phyloP scores from a whole-genome alignment of 2,797 vertebrate species.

The Hephaestus fuliginosus region DNA sequence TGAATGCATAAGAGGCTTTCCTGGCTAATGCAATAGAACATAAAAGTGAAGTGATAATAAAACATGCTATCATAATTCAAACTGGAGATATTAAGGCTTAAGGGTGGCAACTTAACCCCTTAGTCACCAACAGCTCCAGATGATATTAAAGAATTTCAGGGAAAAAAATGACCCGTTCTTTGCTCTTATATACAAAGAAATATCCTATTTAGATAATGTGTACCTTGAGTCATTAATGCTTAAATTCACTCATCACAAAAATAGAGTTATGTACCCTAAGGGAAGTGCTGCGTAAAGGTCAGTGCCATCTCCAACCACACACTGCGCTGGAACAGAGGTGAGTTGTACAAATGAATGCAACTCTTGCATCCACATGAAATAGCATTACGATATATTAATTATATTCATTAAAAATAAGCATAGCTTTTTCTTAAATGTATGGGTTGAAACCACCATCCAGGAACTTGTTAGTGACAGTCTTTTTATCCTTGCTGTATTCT shows the following conservation, averaged over 20 bases:
- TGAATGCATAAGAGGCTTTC: background rate
- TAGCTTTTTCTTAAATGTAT: conserved; percentile 14
- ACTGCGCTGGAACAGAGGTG: background rate
- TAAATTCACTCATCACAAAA: conserved; percentile 19
- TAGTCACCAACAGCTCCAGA: background rate
- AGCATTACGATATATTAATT: conserved; percentile 30
- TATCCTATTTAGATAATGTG: background rate
- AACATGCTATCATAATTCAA: background rate
- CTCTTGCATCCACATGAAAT: conserved; percentile 1
- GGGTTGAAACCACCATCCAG: background rate
- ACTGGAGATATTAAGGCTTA: background rate
- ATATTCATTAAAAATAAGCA: conserved; percentile 24
- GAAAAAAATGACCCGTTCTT: background rate
- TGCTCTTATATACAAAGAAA: background rate
- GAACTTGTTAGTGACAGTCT: background rate
- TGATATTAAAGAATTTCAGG: background rate
- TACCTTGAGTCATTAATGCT: conserved; percentile 26
- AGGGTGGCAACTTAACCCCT: background rate
- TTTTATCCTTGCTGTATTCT: background rate
- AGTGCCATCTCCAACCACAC: conserved; percentile 22
- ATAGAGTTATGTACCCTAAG: conserved; percentile 1
- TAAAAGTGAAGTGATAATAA: background rate
- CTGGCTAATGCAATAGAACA: no score
- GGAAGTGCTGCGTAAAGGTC: conserved; percentile 32
- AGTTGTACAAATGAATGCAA: background rate